Conservation (phyloP, 1,140 invertebrate species). For the Druon quercuslanigerum region DNA sequence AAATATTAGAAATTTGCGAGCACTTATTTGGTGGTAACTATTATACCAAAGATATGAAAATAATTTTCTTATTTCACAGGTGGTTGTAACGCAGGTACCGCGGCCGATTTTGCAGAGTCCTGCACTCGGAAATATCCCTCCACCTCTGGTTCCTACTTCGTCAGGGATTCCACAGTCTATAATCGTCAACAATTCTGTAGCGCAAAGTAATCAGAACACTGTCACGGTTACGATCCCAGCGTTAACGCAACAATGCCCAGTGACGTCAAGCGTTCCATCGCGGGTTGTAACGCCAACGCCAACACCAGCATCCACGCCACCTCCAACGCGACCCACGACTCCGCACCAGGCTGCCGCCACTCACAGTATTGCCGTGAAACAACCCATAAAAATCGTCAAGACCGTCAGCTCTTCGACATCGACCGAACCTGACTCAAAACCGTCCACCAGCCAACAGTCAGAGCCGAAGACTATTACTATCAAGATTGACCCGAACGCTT, state of each 20-base stretch:
- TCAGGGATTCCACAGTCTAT: constrained; percentile 72
- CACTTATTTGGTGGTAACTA: not conserved
- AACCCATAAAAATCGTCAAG: constrained; percentile 57
- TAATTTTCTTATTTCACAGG: not conserved
- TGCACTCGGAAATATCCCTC: constrained; percentile 70
- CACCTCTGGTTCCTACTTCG: constrained; percentile 70
- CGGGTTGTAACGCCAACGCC: constrained; percentile 70
- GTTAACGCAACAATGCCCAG: constrained; percentile 60
- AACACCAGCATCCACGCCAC: constrained; percentile 68
- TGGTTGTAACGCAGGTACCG: constrained; percentile 76
- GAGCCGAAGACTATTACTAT: constrained; percentile 65
- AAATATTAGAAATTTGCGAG: not conserved
- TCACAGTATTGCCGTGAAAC: constrained; percentile 19
- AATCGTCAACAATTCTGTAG: constrained; percentile 69
- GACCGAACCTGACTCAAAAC: constrained; percentile 58
- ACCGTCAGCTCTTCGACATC: constrained; percentile 65
- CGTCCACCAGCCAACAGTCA: constrained; percentile 64
- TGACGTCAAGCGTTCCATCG: constrained; percentile 69
- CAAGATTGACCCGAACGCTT: constrained; percentile 77
- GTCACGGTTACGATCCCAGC: constrained; percentile 52
- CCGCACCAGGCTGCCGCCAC: constrained; percentile 65
- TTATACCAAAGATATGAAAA: not conserved
- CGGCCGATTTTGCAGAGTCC: constrained; percentile 76
- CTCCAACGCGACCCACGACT: constrained; percentile 71
- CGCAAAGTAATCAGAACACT: constrained; percentile 54